These are phyloP conservation scores for Nomada fabriciana DNA, from an alignment of 2,888 invertebrate genomes.

Conservation along the genomic window DNA sequence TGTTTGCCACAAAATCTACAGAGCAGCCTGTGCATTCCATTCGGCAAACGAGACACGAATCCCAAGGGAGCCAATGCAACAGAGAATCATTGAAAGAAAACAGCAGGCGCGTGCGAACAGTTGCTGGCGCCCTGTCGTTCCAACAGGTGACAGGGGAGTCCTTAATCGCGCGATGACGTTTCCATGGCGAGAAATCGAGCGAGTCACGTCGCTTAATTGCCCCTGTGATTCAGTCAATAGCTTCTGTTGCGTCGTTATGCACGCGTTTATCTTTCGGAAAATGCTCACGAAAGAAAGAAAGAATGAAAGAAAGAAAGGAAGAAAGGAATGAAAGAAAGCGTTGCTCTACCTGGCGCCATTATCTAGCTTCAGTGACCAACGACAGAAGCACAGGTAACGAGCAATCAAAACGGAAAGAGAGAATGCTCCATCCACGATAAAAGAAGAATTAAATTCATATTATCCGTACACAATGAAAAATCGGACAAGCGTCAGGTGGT, in stretches of 20 bases:
- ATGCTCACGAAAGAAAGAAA: conserved; percentile 30
- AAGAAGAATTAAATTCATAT: conserved; percentile 32
- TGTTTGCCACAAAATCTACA: too few species aligned
- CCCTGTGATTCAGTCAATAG: conserved; percentile 69
- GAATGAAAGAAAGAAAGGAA: conserved; percentile 24
- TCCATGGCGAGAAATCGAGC: conserved; percentile 73
- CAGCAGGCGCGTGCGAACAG: conserved; percentile 61
- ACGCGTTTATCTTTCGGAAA: conserved; percentile 71
- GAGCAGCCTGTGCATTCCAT: background rate
- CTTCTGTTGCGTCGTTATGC: conserved; percentile 42
- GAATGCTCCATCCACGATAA: conserved; percentile 6
- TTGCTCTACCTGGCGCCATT: conserved; percentile 59
- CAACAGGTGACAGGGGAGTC: conserved; percentile 74
- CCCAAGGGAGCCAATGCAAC: background rate
- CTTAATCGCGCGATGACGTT: conserved; percentile 76
- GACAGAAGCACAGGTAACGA: conserved; percentile 58
- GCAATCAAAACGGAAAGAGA: conserved; percentile 63
- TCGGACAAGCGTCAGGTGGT: conserved; percentile 47
- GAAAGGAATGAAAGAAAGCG: background rate
- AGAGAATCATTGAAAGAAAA: background rate
- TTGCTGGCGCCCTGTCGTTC: conserved; percentile 66
- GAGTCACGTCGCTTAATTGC: conserved; percentile 83
- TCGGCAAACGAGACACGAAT: background rate
- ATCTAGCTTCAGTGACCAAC: conserved; percentile 32
- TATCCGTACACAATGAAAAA: conserved; percentile 29